A percentile compares a stretch with the other conserved stretches of the same genome.
Conservation (phyloP, 2,113 vertebrate genomes). For the Hylia prasina region DNA sequence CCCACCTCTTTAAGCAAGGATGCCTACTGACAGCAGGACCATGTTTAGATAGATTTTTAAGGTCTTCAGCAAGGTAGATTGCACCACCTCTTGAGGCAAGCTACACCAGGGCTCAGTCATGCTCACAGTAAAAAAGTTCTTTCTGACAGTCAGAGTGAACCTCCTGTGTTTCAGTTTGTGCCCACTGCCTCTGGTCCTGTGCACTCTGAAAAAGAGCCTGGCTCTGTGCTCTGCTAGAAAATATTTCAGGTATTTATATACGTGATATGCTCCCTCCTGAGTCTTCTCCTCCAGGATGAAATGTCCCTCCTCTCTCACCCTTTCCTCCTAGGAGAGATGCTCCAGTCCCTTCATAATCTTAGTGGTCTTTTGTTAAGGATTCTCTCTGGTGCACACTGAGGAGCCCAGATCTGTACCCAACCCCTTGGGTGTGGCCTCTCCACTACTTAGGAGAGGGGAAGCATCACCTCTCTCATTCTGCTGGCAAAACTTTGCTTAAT, state of each 20-base stretch:
- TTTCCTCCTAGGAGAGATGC: neutral
- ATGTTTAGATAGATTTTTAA: neutral
- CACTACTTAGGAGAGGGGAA: neutral
- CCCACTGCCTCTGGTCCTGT: neutral
- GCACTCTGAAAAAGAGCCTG: neutral
- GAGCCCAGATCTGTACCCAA: neutral
- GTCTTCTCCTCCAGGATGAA: neutral
- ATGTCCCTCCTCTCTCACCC: neutral
- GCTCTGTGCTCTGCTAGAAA: fast-evolving
- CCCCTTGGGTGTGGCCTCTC: neutral
- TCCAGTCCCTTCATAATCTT: neutral
- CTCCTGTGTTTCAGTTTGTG: neutral
- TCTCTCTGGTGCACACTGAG: neutral
- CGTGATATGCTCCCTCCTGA: neutral
- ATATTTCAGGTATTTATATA: neutral
- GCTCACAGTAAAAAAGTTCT: neutral
- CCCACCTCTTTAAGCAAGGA: neutral
- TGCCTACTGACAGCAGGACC: neutral
- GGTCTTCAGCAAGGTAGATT: neutral
- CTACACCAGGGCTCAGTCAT: neutral
- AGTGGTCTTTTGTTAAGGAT: neutral
- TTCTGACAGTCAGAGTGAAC: neutral
- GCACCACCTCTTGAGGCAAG: neutral
- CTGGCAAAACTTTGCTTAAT: neutral
- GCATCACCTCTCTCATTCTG: neutral